Evolutionary conservation across 2,113 vertebrate species (phyloP), one percentile per base, ranked within the genome.

Genomic region (Neofelis nebulosa): DNA sequence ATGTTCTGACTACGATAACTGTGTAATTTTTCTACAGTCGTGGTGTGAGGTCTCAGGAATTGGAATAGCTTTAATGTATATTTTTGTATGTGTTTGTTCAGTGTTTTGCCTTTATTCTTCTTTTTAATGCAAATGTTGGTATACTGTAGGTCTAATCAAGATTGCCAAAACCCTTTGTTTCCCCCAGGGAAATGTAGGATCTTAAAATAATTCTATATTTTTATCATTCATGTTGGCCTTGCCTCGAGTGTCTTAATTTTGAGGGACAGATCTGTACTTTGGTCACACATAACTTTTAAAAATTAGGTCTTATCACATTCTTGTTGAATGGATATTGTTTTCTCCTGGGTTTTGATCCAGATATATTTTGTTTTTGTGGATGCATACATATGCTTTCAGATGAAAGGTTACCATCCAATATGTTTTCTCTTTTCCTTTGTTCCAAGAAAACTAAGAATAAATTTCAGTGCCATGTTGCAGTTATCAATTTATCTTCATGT

Each of bases 381-480:
- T 48, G 7, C 48, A 36, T 61, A 45, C 38, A 65, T 85, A 84
- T 38, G 83, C 23, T 95, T 89, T 92, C 61, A 95, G 41, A 81
- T 57, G 57, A 65, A 96, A 71, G 71, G 71, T 81, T 61, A 94
- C 14, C 48, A 94, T 92, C 11, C 78, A 90, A 57, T 78, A 88
- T 94, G 55, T 71, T 96, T 57, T 66, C 38, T 50, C n/a, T 80
- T 90, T 50, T 57, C 12, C 27, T 93, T 97, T 80, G 21, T 91
- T 92, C 94, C 41, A 90, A 78, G n/a, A 80, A 81, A 96, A 82
- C 14, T 82, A 85, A 97, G 38, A 52, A 90, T 74, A 90, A 50
- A 90, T 79, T 84, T 80, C 31, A 96, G 38, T 48, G 81, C 7
- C 63, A 74, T 83, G 25, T 50, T 90, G 69, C 61, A 92, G 4